Evolutionary conservation across 2,113 vertebrate genomes (phyloP), one percentile per base, ranked within the genome.

Genomic region (Gymnarchus niloticus): DNA sequence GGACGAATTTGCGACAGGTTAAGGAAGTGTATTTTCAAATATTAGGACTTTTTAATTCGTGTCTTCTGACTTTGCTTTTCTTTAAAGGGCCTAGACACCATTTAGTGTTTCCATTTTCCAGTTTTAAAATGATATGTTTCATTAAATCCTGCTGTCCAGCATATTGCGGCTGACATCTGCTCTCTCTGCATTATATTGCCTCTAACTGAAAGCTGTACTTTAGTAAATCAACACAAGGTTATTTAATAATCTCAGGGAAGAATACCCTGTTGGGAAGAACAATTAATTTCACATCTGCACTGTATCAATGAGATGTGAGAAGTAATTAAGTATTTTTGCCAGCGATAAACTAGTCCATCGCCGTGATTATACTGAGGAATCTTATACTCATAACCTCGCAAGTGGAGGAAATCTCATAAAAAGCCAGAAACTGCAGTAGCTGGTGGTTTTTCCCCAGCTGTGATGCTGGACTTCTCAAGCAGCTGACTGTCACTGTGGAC

Each of bases 161-260:
- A 73, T 37, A 73, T 73, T 37, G 33, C 41, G 33, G 65, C 33
- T 37, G 65, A 73, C 65, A 73, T 73, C 65, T 73, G 65, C 65
- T 73, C 65, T 73, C 65, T 73, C 65, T 73, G 65, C 37, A 33
- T 41, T 73, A 17, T 46, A 44, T 41, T 9, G 41, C 76, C 41
- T 78, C 37, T 48, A 78, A 78, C 76, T 41, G 46, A 78, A 78
- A 78, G 33, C 65, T 6, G 33, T 17, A 73, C 65, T 73, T 73
- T 73, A 37, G 33, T 44, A 78, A 78, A 78, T 78, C 76, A 48
- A 48, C 44, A n/a, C 8, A 78, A 78, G 23, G 76, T 78, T 78
- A 78, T 78, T 78, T 73, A 73, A 73, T 73, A 73, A 78, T 48
- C 76, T 46, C 44, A 37, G 23, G 37, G 76, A 78, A 78, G 41